These are phyloP conservation scores for Gasteruption jaculator DNA, from an alignment of 2,888 invertebrate genomes.

Conservation along the genomic window DNA sequence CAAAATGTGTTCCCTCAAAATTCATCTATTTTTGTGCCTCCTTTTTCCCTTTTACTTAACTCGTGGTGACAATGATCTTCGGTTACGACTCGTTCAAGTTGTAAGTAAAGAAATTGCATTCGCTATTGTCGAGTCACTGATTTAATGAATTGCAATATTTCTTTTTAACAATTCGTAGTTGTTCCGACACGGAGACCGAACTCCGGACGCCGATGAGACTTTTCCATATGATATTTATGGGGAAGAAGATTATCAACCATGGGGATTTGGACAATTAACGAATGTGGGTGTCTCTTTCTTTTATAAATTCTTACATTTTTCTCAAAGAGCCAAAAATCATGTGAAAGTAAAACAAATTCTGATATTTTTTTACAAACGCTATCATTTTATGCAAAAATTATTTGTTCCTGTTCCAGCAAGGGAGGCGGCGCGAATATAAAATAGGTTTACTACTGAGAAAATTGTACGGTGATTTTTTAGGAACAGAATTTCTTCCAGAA, in stretches of 20 bases:
- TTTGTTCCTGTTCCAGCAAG: slow-evolving; percentile 47
- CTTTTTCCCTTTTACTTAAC: too few species aligned
- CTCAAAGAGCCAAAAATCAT: not conserved
- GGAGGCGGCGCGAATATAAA: slow-evolving; percentile 52
- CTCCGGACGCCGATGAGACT: slow-evolving; percentile 55
- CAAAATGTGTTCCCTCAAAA: too few species aligned
- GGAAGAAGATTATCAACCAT: slow-evolving; percentile 57
- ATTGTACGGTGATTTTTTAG: slow-evolving; percentile 51
- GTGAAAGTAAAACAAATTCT: not conserved
- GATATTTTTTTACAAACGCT: not conserved
- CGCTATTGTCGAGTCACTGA: not conserved
- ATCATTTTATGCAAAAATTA: not conserved
- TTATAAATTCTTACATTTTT: not conserved
- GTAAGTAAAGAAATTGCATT: slow-evolving; percentile 19
- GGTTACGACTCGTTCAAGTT: slow-evolving; percentile 26
- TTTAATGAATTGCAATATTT: too few species aligned
- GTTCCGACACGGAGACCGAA: slow-evolving; percentile 67
- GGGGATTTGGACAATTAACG: slow-evolving; percentile 62
- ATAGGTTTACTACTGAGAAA: slow-evolving; percentile 53
- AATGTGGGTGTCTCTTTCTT: slow-evolving; percentile 57
- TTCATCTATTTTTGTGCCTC: too few species aligned
- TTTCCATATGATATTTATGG: slow-evolving; percentile 56
- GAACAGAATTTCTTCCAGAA: slow-evolving; percentile 48
- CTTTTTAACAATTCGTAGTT: too few species aligned
- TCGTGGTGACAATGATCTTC: slow-evolving; percentile 11